These are phyloP conservation scores for Nowickia ferox DNA, from an alignment of 2,888 invertebrate genomes.

Conservation along the genomic window DNA sequence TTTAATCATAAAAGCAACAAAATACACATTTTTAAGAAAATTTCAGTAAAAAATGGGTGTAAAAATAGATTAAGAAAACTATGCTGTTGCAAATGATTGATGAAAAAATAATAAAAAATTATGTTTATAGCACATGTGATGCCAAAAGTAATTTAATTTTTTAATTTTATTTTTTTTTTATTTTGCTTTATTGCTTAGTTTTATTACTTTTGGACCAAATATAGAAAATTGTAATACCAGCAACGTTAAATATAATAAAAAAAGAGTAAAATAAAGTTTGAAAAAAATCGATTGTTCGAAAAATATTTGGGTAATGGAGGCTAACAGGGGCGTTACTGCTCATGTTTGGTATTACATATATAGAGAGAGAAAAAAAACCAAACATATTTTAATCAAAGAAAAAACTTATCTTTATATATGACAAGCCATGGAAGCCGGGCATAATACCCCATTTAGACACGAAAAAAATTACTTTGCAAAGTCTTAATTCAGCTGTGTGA, in stretches of 20 bases:
- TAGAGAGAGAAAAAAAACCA: too few relatives aligned
- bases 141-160: constrained; percentile 39
- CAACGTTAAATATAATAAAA: not conserved
- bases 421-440: too few relatives aligned
- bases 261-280: not conserved
- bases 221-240: constrained; percentile 34
- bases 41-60: constrained; percentile 3
- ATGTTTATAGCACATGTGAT: not conserved
- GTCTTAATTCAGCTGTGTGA: too few relatives aligned
- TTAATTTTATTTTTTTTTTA: not conserved
- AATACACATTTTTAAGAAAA: constrained; percentile 13
- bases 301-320: constrained; percentile 40
- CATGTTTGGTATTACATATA: not conserved
- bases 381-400: too few relatives aligned
- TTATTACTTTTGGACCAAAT: not conserved
- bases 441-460: too few relatives aligned
- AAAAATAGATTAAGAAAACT: constrained; percentile 43
- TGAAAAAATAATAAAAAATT: not conserved
- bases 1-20: constrained; percentile 26
- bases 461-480: too few relatives aligned
- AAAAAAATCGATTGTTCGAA: constrained; percentile 15
- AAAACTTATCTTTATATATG: too few relatives aligned
- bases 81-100: constrained; percentile 12
- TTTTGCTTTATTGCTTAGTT: constrained; percentile 1
- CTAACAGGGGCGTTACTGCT: not conserved